phyloP scores from a whole-genome alignment of 2,797 vertebrate genomes.

The Pseudomugil gertrudae region DNA sequence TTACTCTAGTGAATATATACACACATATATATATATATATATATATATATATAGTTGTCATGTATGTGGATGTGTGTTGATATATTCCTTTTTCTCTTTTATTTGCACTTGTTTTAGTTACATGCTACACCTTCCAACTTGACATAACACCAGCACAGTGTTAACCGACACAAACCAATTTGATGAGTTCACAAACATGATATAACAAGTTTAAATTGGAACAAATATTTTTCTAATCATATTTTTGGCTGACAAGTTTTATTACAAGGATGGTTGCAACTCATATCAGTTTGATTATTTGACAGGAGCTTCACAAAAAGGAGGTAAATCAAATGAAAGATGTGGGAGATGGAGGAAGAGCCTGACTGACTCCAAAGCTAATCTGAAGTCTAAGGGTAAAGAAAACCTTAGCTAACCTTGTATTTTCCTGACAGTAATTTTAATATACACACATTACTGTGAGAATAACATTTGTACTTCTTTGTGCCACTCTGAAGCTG shows the following conservation, averaged over 20 bases:
- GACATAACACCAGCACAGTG: too few species aligned
- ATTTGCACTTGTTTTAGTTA: too few species aligned
- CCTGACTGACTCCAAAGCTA: constrained; percentile 5
- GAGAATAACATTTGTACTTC: not conserved
- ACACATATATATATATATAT: too few species aligned
- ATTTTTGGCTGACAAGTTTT: not conserved
- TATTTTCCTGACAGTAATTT: not conserved
- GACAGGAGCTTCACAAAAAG: not conserved
- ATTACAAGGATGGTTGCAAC: not conserved
- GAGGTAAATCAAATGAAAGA: constrained; percentile 18
- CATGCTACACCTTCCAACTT: too few species aligned
- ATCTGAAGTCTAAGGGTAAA: constrained; percentile 6
- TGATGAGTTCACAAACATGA: too few species aligned
- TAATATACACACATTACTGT: not conserved
- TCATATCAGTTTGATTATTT: constrained; percentile 12
- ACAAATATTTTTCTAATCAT: too few species aligned
- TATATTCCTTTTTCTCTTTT: too few species aligned
- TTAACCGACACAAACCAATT: too few species aligned
- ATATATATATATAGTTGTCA: too few species aligned
- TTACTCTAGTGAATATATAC: too few species aligned
- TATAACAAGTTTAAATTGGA: too few species aligned
- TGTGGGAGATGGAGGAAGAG: not conserved
- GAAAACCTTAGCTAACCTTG: not conserved
- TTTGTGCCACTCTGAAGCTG: not conserved
- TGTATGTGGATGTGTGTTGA: too few species aligned